Percentiles rank a stretch among this genome's conserved stretches.
Evolutionary conservation across 2,888 invertebrate genomes (phyloP).

Genomic region (Phytoseiulus persimilis): DNA sequence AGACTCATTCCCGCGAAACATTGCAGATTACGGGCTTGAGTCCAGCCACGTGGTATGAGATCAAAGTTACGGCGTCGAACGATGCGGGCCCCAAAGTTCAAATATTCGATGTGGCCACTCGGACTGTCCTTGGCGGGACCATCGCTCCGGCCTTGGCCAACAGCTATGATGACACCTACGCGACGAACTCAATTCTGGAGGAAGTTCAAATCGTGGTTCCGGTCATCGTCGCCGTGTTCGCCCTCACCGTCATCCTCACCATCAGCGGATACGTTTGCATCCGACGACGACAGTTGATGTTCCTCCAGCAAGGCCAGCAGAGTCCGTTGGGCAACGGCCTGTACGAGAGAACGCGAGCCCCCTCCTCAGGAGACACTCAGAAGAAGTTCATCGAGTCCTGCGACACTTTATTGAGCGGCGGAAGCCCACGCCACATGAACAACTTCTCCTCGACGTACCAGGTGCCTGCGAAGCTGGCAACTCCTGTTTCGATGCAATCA

Average conservation of each 20-base stretch:
- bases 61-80: constrained; percentile 45
- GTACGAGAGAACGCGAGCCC: constrained; percentile 21
- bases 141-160: constrained; percentile 38
- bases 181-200: constrained; percentile 35
- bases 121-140: constrained; percentile 9
- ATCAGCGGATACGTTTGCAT: constrained; percentile 34
- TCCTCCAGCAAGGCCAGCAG: constrained; percentile 33
- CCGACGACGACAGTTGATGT: constrained; percentile 32
- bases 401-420: constrained; percentile 14
- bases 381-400: constrained; percentile 36
- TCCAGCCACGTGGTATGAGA: constrained; percentile 44
- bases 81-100: constrained; percentile 43
- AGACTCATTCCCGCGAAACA: background rate
- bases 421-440: constrained; percentile 29
- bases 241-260: constrained; percentile 13
- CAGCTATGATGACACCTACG: constrained; percentile 32
- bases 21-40: constrained; percentile 42
- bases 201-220: constrained; percentile 37
- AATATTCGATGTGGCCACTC: constrained; percentile 30
- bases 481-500: constrained; percentile 27
- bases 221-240: constrained; percentile 28
- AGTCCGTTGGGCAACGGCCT: constrained; percentile 28
- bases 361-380: constrained; percentile 20
- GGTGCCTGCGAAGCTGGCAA: constrained; percentile 30
- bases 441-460: constrained; percentile 28